Base-by-base conservation (phyloP, 2,113 vertebrate genomes). In the Stercorarius parasiticus region DNA sequence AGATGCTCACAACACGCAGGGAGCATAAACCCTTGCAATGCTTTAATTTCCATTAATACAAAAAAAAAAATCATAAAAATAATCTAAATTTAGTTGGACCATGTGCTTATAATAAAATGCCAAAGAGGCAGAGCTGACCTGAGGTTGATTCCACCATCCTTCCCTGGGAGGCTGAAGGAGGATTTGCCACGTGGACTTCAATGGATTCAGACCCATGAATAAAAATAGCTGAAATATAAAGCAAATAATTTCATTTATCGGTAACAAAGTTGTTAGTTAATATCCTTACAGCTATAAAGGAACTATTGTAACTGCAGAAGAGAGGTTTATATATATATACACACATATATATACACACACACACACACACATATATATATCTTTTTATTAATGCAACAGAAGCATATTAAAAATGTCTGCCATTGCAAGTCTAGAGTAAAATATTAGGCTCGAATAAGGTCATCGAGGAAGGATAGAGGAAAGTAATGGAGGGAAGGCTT, bases 311-410 rank as follows among this genome's bases (percentile, higher is more conserved):
- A 58, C 71, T 53, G 53, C 34, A 88, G 80, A 86, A 86, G 26
- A 42, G 13, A 13, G 9, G 5, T 47, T 47, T 36, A 11, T 36
- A 15, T 61, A 38, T 61, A 1, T 38, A 30, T 55, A 11, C 27
- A 7, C 47, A 10, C 38, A 6, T 45, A 7, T 34, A 18, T 43
- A 14, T 50, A n/a, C n/a, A n/a, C n/a, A n/a, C n/a, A n/a, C n/a
- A n/a, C n/a, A n/a, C n/a, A n/a, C n/a, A n/a, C n/a, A n/a, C n/a
- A 21, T 55, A 13, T 40, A 10, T 47, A 1, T 66, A 43, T 74
- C 25, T 91, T 86, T 73, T 82, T 97, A 90, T 92, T 92, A 92
- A 95, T 86, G 74, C 40, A 95, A 88, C 52, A 93, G 71, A 45
- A 92, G 16, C 64, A 36, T 79, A 94, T 93, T 93, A 85, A 82